Evolutionary conservation across 2,888 invertebrate species (phyloP), one percentile per base, ranked within the genome.

Genomic region (Ornithoptera priamus): DNA sequence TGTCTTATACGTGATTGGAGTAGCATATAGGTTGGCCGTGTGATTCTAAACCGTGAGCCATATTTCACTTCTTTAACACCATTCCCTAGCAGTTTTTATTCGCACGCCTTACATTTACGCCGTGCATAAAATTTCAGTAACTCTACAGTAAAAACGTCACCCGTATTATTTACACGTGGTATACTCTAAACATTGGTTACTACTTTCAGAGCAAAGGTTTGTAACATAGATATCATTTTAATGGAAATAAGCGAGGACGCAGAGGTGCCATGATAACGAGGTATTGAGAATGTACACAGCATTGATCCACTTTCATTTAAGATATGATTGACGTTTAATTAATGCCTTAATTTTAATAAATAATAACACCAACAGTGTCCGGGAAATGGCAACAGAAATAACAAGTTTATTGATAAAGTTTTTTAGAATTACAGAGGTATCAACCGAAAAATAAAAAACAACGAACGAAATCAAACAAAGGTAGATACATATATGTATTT

Each of bases 101-200:
- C 74, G 73, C 73, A 67, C 77, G 77, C 76, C 72, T 73, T 72
- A 68, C 76, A 72, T 79, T 81, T 81, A 81, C 76, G 74, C 69
- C 75, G 76, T 73, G 77, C 76, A 80, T 80, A 81, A 80, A 83
- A 78, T 76, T 80, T 81, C 74, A 72, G 72, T 77, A 76, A 78
- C 75, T 75, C 80, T 59, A 39, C 42, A 24, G 60, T 70, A 73
- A 80, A 82, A 81, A 82, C 58, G 50, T 58, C 69, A 50, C 46
- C 65, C 58, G 36, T 66, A 66, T 66, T 66, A 69, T 46, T 39
- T 59, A 46, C 42, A 61, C n/a, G 30, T 36, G 18, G 15, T n/a
- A n/a, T 12, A 12, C 6, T 15, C 10, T 39, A 39, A 10, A 39
- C 39, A 39, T 8, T 39, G 39, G 6, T 39, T 39, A 39, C 6